phyloP scores from a whole-genome alignment of 2,113 vertebrate genomes.

The Varanus komodoensis region DNA sequence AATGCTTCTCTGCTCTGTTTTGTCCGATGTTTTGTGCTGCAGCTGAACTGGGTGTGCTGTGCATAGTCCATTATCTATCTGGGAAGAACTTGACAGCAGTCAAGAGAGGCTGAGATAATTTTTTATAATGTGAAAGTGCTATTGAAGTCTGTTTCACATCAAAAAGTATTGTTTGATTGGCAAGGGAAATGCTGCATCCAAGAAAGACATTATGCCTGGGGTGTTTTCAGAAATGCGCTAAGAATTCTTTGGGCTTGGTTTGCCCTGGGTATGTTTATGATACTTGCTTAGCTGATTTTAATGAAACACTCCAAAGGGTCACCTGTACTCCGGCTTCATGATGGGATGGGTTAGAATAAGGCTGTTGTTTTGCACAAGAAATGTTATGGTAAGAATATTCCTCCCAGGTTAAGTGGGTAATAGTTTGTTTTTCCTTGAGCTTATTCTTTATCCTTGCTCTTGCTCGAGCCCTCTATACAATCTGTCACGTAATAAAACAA shows the following conservation, averaged over 20 bases:
- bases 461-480: background rate
- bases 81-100: background rate
- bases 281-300: background rate
- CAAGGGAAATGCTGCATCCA: background rate
- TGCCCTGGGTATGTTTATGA: background rate
- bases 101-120: background rate
- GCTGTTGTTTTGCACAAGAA: background rate
- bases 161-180: background rate
- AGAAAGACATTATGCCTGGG: background rate
- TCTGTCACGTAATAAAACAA: no score
- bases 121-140: background rate
- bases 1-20: background rate
- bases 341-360: background rate
- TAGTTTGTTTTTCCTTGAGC: background rate
- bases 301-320: background rate
- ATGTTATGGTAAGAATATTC: background rate
- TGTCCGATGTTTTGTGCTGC: background rate
- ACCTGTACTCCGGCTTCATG: background rate
- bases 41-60: background rate
- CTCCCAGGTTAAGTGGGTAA: background rate
- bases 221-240: background rate
- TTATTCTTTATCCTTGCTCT: background rate
- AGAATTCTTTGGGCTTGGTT: background rate
- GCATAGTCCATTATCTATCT: background rate
- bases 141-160: background rate